phyloP scores from a whole-genome alignment of 2,888 invertebrate species.

The Platerodrilus igneus region DNA sequence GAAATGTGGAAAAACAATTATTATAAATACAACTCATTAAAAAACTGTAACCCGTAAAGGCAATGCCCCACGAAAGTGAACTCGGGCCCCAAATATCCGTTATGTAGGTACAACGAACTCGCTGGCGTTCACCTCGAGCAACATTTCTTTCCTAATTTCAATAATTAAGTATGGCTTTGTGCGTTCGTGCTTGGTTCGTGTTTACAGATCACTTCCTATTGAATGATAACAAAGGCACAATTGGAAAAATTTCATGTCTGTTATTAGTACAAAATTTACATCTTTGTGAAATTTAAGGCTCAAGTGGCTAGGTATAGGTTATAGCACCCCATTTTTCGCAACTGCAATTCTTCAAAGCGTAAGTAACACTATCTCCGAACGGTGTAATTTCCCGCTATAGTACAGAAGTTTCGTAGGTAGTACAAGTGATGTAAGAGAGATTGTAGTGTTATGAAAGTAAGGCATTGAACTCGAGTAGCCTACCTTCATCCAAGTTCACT shows the following conservation, averaged over 20 bases:
- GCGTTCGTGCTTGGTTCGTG: slow-evolving; percentile 7
- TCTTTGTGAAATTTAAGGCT: no score
- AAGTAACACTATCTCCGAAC: no score
- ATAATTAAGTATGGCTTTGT: no score
- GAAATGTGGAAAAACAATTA: slow-evolving; percentile 12
- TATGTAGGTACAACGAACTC: slow-evolving; percentile 29
- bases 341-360: no score
- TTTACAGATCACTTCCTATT: slow-evolving; percentile 10
- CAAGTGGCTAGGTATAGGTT: no score
- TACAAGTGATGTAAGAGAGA: slow-evolving; percentile 48
- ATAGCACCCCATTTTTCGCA: no score
- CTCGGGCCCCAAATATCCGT: slow-evolving; percentile 24
- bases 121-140: slow-evolving; percentile 9
- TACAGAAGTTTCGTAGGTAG: slow-evolving; percentile 30
- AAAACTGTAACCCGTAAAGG: slow-evolving; percentile 16
- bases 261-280: no score
- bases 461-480: slow-evolving; percentile 48
- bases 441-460: slow-evolving; percentile 48
- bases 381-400: no score
- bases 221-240: no score
- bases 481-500: slow-evolving; percentile 48
- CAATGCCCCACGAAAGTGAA: slow-evolving; percentile 36
- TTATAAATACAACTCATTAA: slow-evolving; percentile 10
- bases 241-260: no score
- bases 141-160: slow-evolving; percentile 15